phyloP scores from a whole-genome alignment of 1,140 invertebrate genomes.

The Pogonomyrmex barbatus region DNA sequence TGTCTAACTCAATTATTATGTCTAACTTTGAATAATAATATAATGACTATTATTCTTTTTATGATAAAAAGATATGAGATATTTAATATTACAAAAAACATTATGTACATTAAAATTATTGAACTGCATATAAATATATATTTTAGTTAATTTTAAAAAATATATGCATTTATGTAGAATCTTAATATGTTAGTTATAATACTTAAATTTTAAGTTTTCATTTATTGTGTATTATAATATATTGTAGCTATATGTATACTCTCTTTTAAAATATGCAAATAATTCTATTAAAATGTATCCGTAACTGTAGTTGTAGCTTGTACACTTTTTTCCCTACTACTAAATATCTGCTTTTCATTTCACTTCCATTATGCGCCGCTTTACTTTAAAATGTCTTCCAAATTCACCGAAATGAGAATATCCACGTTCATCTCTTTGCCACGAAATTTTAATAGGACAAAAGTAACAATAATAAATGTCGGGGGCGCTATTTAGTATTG shows the following conservation, averaged over 20 bases:
- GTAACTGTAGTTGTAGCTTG: background rate
- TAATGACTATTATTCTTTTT: background rate
- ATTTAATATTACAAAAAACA: background rate
- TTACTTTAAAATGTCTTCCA: constrained; percentile 54
- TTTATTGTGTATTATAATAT: background rate
- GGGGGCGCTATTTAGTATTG: constrained; percentile 50
- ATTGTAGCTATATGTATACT: background rate
- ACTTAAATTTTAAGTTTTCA: background rate
- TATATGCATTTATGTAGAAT: background rate
- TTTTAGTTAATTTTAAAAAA: background rate
- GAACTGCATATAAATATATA: background rate
- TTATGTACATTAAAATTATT: background rate
- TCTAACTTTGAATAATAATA: background rate
- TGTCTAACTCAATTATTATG: background rate
- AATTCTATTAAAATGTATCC: background rate
- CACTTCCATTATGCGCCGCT: background rate
- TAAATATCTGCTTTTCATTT: constrained; percentile 39
- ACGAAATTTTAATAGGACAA: constrained; percentile 50
- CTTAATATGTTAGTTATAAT: background rate
- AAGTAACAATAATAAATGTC: constrained; percentile 56
- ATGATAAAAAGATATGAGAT: background rate
- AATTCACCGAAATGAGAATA: constrained; percentile 49
- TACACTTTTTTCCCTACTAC: background rate
- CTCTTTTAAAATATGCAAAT: background rate
- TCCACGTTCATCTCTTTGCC: constrained; percentile 34